A percentile compares a stretch with the other conserved stretches of the same genome.
These are phyloP conservation scores for Pholis gunnellus DNA, from an alignment of 2,113 vertebrate species.

Conservation along the genomic window DNA sequence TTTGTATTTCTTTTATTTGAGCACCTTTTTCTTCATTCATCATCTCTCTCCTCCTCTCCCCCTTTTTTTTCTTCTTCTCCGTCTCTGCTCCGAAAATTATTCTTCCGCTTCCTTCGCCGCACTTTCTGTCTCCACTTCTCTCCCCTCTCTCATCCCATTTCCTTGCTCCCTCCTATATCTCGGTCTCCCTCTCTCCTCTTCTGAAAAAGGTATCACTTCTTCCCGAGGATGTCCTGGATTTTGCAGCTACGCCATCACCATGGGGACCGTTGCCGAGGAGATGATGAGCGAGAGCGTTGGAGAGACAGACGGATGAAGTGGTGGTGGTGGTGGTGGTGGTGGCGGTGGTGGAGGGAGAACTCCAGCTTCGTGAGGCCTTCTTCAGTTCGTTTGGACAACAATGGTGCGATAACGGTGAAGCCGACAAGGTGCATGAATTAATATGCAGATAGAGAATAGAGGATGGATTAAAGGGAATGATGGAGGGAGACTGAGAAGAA, in stretches of 20 bases:
- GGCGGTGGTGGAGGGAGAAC: neutral
- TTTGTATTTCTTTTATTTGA: neutral
- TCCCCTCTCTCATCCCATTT: conserved; percentile 17
- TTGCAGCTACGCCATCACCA: conserved; percentile 74
- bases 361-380: conserved; percentile 25
- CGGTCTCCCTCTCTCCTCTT: conserved; percentile 39
- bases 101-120: conserved; percentile 13
- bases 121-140: conserved; percentile 13
- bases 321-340: neutral
- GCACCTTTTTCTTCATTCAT: neutral
- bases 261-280: conserved; percentile 82
- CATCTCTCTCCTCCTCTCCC: neutral
- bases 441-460: conserved; percentile 45
- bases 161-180: conserved; percentile 14
- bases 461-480: conserved; percentile 32
- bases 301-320: conserved; percentile 50
- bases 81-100: conserved; percentile 13
- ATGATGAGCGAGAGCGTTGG: conserved; percentile 70
- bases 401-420: neutral
- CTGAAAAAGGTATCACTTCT: conserved; percentile 79
- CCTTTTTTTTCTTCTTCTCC: neutral
- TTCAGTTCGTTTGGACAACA: conserved; percentile 21
- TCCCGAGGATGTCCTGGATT: conserved; percentile 85
- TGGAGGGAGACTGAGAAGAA: neutral
- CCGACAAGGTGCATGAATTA: neutral